A percentile compares a stretch with the other conserved stretches of the same genome.
Conservation (phyloP, 2,888 invertebrate species). For the Lasioglossum figueresi region DNA sequence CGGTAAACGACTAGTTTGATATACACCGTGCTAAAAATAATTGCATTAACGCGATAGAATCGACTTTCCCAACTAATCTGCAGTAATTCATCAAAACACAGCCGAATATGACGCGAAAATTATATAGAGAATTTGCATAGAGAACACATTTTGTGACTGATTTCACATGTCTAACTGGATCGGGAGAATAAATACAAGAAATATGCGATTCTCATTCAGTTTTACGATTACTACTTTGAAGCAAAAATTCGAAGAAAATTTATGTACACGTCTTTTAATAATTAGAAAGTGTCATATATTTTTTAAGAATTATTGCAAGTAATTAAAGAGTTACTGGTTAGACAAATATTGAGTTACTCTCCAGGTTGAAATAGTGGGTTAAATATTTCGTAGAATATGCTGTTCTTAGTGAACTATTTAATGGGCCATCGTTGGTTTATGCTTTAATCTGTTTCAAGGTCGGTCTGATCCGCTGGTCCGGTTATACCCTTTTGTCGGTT, state of each 20-base stretch:
- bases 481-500: not conserved
- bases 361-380: not conserved
- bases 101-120: not conserved
- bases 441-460: not conserved
- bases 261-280: not conserved
- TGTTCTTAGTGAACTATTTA: not conserved
- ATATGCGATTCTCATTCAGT: not conserved
- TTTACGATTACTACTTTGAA: not conserved
- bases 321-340: not conserved
- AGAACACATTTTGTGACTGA: not conserved
- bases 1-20: conserved; percentile 1
- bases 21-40: not conserved
- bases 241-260: not conserved
- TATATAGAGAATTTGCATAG: not conserved
- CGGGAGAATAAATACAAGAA: not conserved
- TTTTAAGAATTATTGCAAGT: not conserved
- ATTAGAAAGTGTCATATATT: not conserved
- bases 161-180: not conserved
- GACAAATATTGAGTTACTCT: not conserved
- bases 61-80: not conserved
- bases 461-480: not conserved
- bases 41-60: not conserved
- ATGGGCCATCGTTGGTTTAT: not conserved
- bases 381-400: not conserved
- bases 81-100: not conserved